These are phyloP conservation scores for Cryptotis parvus DNA, from an alignment of 2,113 vertebrate species.

Conservation along the genomic window DNA sequence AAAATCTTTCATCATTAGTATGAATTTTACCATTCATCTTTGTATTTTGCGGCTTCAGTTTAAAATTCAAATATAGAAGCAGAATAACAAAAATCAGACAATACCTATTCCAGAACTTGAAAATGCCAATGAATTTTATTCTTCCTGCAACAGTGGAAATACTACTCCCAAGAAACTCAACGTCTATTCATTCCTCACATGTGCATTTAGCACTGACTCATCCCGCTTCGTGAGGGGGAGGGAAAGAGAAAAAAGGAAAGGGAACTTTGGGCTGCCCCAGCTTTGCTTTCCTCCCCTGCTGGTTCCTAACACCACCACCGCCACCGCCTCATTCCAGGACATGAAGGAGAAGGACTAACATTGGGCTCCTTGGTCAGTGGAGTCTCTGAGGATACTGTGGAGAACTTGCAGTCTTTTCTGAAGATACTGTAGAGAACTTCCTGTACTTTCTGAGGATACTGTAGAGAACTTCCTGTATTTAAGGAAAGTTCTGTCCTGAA, in stretches of 20 bases:
- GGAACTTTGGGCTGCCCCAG: not conserved
- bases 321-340: not conserved
- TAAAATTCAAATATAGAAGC: slow-evolving; percentile 44
- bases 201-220: not conserved
- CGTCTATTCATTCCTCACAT: not conserved
- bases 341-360: not conserved
- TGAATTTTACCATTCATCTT: slow-evolving; percentile 41
- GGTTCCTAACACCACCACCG: accelerated
- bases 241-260: not conserved
- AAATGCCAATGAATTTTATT: not conserved
- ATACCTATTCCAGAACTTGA: not conserved
- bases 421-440: no score
- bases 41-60: not conserved
- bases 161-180: not conserved
- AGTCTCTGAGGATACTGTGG: not conserved
- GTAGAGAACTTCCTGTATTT: accelerated
- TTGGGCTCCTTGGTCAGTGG: not conserved
- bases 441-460: no score
- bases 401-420: no score
- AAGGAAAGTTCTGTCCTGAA: not conserved
- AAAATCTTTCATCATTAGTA: slow-evolving; percentile 39
- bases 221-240: not conserved
- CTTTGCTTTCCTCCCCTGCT: not conserved
- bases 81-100: not conserved
- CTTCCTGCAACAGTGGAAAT: not conserved